Evolutionary conservation across 35 echinoderm and acorn worm genomes (phyloP).

Genomic region (Anneissia japonica): DNA sequence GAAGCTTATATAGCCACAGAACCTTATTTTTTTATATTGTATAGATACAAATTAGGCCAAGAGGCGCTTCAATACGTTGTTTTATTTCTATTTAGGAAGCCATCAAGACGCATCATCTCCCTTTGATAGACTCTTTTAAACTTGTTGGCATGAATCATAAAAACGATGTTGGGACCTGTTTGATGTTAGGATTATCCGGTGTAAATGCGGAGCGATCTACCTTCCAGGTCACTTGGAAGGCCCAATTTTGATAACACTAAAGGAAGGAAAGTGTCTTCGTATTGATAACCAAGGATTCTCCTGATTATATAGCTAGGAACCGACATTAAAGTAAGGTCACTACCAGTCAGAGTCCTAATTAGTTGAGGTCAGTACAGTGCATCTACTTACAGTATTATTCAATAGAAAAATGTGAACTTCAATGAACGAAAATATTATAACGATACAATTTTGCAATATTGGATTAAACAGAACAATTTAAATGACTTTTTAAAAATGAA

Average conservation of each 20-base stretch:
- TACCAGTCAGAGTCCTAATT: not conserved
- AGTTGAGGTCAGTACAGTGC: not conserved
- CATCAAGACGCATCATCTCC: not conserved
- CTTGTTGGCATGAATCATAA: not conserved
- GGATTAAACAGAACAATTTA: too few species aligned
- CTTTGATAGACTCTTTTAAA: not conserved
- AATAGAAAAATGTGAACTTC: too few species aligned
- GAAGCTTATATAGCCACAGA: too few species aligned
- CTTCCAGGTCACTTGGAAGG: not conserved
- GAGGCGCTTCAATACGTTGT: too few species aligned
- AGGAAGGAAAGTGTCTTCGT: not conserved
- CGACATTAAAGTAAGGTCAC: too few species aligned
- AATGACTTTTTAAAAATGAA: too few species aligned
- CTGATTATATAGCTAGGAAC: not conserved
- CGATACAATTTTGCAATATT: too few species aligned
- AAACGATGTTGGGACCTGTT: not conserved
- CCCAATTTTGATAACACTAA: not conserved
- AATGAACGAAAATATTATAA: too few species aligned
- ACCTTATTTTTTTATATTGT: too few species aligned
- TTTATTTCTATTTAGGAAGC: not conserved
- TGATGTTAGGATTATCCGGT: not conserved
- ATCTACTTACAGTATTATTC: too few species aligned
- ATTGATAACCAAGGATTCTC: not conserved
- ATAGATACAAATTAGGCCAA: too few species aligned
- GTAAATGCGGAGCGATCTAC: too few species aligned